Percentiles rank a stretch among this genome's conserved stretches.
phyloP scores from a whole-genome alignment of 2,888 invertebrate species.

The Amblyjoppa proteus region DNA sequence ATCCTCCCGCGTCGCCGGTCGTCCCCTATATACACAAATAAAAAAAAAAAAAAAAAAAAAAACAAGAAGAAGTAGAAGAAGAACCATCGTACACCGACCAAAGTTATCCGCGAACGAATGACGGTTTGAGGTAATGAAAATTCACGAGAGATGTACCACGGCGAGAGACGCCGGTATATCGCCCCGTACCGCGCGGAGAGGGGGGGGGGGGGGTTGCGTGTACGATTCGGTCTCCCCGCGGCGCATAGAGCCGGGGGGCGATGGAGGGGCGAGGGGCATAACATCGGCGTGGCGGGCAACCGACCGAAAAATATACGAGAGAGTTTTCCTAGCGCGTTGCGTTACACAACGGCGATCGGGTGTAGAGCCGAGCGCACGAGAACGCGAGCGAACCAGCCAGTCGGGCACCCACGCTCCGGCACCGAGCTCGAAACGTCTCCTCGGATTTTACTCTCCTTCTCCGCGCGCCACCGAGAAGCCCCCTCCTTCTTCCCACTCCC shows the following conservation, averaged over 20 bases:
- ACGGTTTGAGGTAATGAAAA: slow-evolving; percentile 47
- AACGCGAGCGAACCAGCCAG: slow-evolving; percentile 55
- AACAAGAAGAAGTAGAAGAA: no score
- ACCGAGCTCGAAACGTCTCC: slow-evolving; percentile 42
- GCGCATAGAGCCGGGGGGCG: background rate
- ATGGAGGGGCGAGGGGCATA: background rate
- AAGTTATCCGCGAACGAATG: slow-evolving; percentile 4
- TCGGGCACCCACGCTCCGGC: slow-evolving; percentile 63
- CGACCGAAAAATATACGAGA: slow-evolving; percentile 62
- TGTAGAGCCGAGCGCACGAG: slow-evolving; percentile 42
- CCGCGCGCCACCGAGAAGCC: background rate
- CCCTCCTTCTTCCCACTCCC: slow-evolving; percentile 1
- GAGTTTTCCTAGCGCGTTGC: slow-evolving; percentile 62
- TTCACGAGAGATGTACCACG: slow-evolving; percentile 40
- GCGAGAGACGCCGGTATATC: no score
- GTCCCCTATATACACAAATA: background rate
- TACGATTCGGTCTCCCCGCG: background rate
- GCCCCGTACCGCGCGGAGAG: no score
- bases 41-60: background rate
- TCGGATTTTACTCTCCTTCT: slow-evolving; percentile 24
- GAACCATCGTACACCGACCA: background rate
- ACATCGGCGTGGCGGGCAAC: slow-evolving; percentile 51
- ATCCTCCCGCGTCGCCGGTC: background rate
- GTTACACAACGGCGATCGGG: slow-evolving; percentile 59
- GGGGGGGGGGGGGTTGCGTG: no score